These are phyloP conservation scores for Pseudopipra pipra DNA, from an alignment of 2,113 vertebrate genomes.

Conservation along the genomic window DNA sequence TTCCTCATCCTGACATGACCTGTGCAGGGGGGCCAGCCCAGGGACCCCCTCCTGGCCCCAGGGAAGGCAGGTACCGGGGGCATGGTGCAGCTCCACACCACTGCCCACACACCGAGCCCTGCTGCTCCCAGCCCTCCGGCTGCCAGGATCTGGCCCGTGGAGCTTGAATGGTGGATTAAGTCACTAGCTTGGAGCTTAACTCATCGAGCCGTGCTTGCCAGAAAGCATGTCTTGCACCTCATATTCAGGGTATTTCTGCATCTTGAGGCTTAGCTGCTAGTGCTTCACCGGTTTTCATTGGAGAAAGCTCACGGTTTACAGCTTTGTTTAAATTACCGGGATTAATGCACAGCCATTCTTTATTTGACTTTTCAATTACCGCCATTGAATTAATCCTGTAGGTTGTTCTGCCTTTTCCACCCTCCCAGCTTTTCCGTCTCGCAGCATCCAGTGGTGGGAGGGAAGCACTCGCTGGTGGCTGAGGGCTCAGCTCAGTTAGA, in stretches of 20 bases:
- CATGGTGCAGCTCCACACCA: accelerated
- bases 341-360: conserved; percentile 56
- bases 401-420: conserved; percentile 43
- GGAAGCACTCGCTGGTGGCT: accelerated
- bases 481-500: neutral
- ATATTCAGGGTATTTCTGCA: conserved; percentile 30
- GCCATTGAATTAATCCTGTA: conserved; percentile 38
- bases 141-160: neutral
- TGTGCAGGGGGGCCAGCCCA: accelerated
- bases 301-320: conserved; percentile 31
- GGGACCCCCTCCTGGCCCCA: neutral
- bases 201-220: conserved; percentile 38
- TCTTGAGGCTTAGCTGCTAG: conserved; percentile 56
- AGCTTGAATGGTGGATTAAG: neutral
- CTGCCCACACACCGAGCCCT: neutral
- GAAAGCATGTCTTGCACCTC: conserved; percentile 43
- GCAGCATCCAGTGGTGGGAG: neutral
- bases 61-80: accelerated
- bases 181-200: conserved; percentile 45
- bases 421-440: neutral
- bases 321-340: conserved; percentile 53
- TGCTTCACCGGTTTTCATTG: conserved; percentile 40
- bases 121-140: neutral
- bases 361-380: conserved; percentile 53
- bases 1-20: neutral